phyloP scores from a whole-genome alignment of 37 sponge, comb jelly and placozoan genomes.

The Lycopodina hypogea region DNA sequence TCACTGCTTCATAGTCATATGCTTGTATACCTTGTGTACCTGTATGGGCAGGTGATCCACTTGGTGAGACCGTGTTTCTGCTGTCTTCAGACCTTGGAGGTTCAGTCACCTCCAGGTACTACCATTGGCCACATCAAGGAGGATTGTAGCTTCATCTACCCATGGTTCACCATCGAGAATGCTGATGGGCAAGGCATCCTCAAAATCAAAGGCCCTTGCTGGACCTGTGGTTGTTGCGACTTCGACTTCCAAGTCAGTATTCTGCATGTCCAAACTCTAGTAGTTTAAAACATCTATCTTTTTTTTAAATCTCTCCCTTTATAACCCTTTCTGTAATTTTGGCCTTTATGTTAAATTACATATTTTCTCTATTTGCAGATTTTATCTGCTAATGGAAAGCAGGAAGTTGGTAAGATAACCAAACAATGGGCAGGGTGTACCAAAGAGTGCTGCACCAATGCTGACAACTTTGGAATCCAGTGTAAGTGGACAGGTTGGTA shows the following conservation, averaged over 20 bases:
- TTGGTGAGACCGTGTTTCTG: conserved; percentile 83
- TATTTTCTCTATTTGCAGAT: conserved; percentile 19
- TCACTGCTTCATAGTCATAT: too few relatives aligned
- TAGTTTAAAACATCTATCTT: too few relatives aligned
- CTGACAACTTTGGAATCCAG: too few relatives aligned
- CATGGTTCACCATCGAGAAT: conserved; percentile 68
- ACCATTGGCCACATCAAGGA: conserved; percentile 79
- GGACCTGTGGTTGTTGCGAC: conserved; percentile 70
- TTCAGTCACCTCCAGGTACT: conserved; percentile 94
- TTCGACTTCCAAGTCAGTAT: conserved; percentile 62
- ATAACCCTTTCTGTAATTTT: not conserved
- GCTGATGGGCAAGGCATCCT: conserved; percentile 68
- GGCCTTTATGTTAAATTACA: not conserved
- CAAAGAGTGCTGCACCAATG: conserved; percentile 85
- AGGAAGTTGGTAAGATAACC: conserved; percentile 80
- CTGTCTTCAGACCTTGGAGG: conserved; percentile 86
- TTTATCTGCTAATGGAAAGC: conserved; percentile 46
- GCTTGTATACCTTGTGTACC: too few relatives aligned
- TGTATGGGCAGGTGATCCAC: conserved; percentile 84
- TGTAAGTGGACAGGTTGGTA: conserved; percentile 61
- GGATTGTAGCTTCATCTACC: conserved; percentile 64
- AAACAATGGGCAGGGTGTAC: conserved; percentile 91
- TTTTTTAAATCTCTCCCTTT: too few relatives aligned
- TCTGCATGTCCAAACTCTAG: not conserved
- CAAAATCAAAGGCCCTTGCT: conserved; percentile 80